Evolutionary conservation across 1,140 invertebrate species (phyloP).

Genomic region (Asobara japonica): DNA sequence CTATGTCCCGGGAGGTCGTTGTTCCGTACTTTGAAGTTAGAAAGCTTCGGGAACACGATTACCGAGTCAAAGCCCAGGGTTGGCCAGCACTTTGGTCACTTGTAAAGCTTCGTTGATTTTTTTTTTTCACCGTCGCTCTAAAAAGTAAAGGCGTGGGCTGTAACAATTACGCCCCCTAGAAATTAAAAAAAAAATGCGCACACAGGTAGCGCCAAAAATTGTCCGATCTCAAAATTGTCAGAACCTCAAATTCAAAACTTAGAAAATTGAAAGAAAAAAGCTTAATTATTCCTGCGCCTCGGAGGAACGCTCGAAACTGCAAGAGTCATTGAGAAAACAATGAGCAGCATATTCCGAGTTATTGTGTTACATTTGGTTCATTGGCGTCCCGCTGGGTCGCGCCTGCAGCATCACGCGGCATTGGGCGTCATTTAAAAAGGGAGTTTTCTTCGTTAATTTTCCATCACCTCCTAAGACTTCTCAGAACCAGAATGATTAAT

Average conservation of each 20-base stretch:
- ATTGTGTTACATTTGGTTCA: neutral
- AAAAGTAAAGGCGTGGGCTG: neutral
- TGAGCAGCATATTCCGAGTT: neutral
- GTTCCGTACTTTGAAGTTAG: conserved; percentile 15
- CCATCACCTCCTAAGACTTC: neutral
- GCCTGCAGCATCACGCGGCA: conserved; percentile 9
- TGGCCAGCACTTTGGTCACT: conserved; percentile 12
- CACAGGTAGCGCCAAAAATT: too few species aligned
- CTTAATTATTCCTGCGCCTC: neutral
- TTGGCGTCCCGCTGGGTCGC: neutral
- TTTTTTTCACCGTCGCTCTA: neutral
- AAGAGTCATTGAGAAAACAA: neutral
- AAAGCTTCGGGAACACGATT: conserved; percentile 13
- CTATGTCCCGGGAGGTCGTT: neutral
- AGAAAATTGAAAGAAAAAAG: neutral
- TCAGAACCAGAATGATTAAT: neutral
- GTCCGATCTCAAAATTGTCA: too few species aligned
- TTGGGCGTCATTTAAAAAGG: neutral
- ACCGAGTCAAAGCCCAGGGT: neutral
- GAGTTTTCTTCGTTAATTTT: neutral
- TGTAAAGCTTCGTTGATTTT: neutral
- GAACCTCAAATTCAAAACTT: neutral
- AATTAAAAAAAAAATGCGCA: too few species aligned
- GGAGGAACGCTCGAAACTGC: neutral
- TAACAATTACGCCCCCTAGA: too few species aligned